phyloP scores from a whole-genome alignment of 2,888 invertebrate genomes.

The Keiferia lycopersicella region DNA sequence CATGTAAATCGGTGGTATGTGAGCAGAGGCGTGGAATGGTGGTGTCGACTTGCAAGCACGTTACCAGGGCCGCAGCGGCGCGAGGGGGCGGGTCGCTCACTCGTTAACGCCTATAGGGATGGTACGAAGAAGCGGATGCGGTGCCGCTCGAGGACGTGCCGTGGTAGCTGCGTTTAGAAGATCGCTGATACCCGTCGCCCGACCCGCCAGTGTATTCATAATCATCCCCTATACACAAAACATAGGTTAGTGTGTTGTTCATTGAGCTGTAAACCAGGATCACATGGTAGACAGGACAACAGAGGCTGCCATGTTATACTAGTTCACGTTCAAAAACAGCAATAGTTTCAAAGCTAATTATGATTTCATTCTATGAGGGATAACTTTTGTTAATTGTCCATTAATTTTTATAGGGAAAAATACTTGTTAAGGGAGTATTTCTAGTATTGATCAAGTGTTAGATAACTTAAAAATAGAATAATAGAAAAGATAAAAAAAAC shows the following conservation, averaged over 20 bases:
- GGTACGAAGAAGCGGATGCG: conserved; percentile 72
- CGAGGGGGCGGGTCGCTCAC: conserved; percentile 36
- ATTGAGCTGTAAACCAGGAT: conserved; percentile 3
- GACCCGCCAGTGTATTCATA: conserved; percentile 77
- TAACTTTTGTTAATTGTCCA: background rate
- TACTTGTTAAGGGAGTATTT: background rate
- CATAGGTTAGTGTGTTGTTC: conserved; percentile 19
- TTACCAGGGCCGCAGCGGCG: conserved; percentile 41
- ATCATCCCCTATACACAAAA: conserved; percentile 63
- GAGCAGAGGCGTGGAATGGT: conserved; percentile 16
- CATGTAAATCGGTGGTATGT: conserved; percentile 24
- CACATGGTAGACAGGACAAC: background rate
- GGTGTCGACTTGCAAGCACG: conserved; percentile 32
- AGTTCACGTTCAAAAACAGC: background rate
- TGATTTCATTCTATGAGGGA: background rate
- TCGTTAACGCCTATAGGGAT: conserved; percentile 75
- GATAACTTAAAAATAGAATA: background rate
- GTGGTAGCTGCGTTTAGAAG: conserved; percentile 72
- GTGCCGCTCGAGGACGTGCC: conserved; percentile 59
- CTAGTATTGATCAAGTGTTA: background rate
- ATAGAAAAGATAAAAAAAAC: conserved; percentile 41
- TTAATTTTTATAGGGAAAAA: background rate
- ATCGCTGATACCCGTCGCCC: conserved; percentile 73
- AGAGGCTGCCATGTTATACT: background rate
- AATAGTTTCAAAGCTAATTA: conserved; percentile 3